A percentile compares a stretch with the other conserved stretches of the same genome.
Evolutionary conservation across 2,797 vertebrate species (phyloP).

Genomic region (Macrochelys suwanniensis): DNA sequence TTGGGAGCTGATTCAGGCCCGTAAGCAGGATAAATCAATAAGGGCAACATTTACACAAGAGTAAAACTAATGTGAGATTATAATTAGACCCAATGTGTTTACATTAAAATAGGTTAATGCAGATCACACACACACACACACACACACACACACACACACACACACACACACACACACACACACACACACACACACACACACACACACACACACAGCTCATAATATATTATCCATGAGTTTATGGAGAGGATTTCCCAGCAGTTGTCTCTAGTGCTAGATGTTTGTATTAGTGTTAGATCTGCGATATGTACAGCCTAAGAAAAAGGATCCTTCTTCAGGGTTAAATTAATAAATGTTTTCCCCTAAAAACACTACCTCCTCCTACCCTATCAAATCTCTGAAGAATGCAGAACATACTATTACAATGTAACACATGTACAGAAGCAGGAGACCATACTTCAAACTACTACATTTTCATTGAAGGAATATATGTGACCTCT

Average conservation of each 20-base stretch:
- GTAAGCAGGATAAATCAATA: neutral
- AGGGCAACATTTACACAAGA: neutral
- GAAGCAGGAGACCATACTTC: neutral
- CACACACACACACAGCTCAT: no score
- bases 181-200: no score
- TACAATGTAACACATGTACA: neutral
- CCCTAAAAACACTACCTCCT: neutral
- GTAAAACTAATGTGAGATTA: neutral
- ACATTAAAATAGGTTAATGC: neutral
- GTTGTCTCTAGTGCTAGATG: neutral
- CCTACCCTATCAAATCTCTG: neutral
- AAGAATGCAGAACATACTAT: neutral
- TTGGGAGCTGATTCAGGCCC: neutral
- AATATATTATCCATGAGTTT: neutral
- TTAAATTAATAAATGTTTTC: neutral
- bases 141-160: no score
- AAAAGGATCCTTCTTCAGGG: neutral
- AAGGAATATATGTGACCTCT: neutral
- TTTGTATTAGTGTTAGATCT: neutral
- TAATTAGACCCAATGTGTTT: neutral
- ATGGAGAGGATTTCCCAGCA: neutral
- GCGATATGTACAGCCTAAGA: neutral
- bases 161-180: no score
- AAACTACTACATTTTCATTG: neutral
- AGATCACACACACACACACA: neutral